Percentiles rank a stretch among this genome's conserved stretches.
phyloP scores from a whole-genome alignment of 23 tunicate genomes.

The Clavelina lepadiformis region DNA sequence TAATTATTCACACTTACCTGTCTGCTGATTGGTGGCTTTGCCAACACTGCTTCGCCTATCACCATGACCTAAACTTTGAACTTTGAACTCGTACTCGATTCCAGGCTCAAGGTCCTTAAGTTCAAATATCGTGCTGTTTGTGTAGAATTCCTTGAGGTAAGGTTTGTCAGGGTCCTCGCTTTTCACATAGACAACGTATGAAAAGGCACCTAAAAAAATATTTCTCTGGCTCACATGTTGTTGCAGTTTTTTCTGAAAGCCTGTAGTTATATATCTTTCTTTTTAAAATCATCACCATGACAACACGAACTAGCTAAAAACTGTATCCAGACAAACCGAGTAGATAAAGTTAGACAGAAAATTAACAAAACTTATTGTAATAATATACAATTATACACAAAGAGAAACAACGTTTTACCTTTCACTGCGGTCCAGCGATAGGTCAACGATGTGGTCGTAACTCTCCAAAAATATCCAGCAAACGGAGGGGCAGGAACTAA shows the following conservation, averaged over 20 bases:
- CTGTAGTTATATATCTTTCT: too few species aligned
- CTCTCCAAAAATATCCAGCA: not conserved
- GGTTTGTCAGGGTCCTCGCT: constrained; percentile 14
- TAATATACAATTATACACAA: too few species aligned
- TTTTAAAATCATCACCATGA: too few species aligned
- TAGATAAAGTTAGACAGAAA: too few species aligned
- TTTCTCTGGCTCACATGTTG: too few species aligned
- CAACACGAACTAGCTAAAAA: too few species aligned
- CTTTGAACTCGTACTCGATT: constrained; percentile 27
- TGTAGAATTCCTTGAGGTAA: not conserved
- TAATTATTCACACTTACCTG: constrained; percentile 15
- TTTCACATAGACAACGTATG: constrained; percentile 28
- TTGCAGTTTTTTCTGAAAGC: too few species aligned
- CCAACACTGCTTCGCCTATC: constrained; percentile 29
- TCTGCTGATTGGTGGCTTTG: not conserved
- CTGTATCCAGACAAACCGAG: too few species aligned
- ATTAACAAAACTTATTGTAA: too few species aligned
- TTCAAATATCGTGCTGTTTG: constrained; percentile 1
- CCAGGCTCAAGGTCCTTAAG: constrained; percentile 39
- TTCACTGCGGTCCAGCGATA: not conserved
- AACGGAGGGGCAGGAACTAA: constrained; percentile 9
- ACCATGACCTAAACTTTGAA: constrained; percentile 40
- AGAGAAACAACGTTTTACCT: not conserved
- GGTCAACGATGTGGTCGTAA: not conserved
- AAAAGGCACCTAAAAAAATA: constrained; percentile 56